phyloP scores from a whole-genome alignment of 2,113 vertebrate genomes.

The Taxidea taxus region DNA sequence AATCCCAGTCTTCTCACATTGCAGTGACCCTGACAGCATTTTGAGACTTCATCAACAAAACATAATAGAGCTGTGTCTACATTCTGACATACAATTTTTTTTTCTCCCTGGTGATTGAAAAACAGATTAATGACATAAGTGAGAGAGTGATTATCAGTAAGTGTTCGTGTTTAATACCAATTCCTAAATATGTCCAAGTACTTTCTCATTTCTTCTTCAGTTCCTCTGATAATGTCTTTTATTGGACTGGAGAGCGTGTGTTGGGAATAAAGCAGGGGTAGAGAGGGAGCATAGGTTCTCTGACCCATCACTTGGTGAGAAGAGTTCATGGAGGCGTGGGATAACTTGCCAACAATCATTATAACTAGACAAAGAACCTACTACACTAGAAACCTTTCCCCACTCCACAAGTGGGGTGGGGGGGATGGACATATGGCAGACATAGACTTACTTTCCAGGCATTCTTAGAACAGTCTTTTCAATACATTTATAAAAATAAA shows the following conservation, averaged over 20 bases:
- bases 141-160: neutral
- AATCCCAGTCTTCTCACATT: conserved; percentile 46
- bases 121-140: neutral
- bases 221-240: neutral
- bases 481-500: neutral
- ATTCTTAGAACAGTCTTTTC: neutral
- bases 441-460: neutral
- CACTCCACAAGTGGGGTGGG: neutral
- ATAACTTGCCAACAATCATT: neutral
- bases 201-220: neutral
- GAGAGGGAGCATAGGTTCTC: neutral
- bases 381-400: neutral
- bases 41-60: conserved; percentile 6
- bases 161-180: neutral
- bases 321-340: neutral
- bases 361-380: neutral
- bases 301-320: neutral
- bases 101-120: neutral
- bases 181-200: conserved; percentile 36
- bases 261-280: neutral
- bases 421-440: too few relatives aligned
- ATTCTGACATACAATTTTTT: conserved; percentile 9
- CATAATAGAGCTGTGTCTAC: neutral
- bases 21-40: neutral
- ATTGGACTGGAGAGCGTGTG: neutral